phyloP scores from a whole-genome alignment of 2,113 vertebrate species.

The Poicephalus gulielmi region DNA sequence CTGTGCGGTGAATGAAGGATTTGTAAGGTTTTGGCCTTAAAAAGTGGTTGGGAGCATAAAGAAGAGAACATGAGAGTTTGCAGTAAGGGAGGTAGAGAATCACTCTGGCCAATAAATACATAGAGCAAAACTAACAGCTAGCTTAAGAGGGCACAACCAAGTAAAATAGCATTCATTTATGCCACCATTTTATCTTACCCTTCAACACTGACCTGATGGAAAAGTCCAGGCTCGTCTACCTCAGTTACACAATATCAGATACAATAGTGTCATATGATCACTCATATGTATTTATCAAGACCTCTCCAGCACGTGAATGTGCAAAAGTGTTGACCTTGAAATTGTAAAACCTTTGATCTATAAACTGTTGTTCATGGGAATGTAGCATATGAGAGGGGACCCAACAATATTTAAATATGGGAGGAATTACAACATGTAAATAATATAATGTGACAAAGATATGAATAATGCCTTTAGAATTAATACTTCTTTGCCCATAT shows the following conservation, averaged over 20 bases:
- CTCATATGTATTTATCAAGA: not conserved
- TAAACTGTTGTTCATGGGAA: not conserved
- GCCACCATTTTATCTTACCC: not conserved
- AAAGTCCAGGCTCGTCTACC: not conserved
- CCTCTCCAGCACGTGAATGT: not conserved
- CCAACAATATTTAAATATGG: not conserved
- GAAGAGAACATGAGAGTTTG: constrained; percentile 18
- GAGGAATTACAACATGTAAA: not conserved
- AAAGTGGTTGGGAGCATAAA: not conserved
- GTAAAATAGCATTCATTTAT: not conserved
- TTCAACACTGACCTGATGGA: not conserved
- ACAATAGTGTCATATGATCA: not conserved
- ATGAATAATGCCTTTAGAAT: not conserved
- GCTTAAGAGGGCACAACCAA: not conserved
- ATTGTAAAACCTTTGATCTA: not conserved
- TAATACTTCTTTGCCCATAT: not conserved
- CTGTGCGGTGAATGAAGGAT: constrained; percentile 42
- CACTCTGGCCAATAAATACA: constrained; percentile 35
- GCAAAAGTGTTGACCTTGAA: not conserved
- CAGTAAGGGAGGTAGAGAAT: not conserved
- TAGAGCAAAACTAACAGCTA: not conserved
- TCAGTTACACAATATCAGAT: not conserved
- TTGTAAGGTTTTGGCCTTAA: constrained; percentile 55
- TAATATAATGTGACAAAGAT: not conserved
- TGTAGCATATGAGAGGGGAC: not conserved